Conservation (phyloP, 2,888 invertebrate genomes). For the Sarcophaga carnaria region DNA sequence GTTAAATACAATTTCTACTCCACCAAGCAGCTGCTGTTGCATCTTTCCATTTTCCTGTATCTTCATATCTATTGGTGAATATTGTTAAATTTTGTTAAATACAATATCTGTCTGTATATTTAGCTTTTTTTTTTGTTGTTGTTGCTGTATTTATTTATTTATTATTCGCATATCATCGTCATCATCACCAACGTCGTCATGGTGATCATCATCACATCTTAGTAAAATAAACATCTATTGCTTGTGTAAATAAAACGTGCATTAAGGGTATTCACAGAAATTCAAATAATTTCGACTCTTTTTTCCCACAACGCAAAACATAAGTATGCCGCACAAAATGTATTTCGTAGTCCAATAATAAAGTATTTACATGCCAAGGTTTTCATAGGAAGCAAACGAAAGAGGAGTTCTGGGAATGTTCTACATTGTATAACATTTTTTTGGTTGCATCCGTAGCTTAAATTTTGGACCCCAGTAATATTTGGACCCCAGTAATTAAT, state of each 20-base stretch:
- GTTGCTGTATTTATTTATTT: conserved; percentile 55
- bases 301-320: too few relatives aligned
- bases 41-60: background rate
- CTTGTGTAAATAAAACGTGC: conserved; percentile 14
- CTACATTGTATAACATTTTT: too few relatives aligned
- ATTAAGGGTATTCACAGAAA: conserved; percentile 29
- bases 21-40: background rate
- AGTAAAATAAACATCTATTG: conserved; percentile 35
- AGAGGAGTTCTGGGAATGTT: too few relatives aligned
- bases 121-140: conserved; percentile 4
- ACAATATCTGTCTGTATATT: background rate
- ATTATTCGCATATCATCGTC: conserved; percentile 61
- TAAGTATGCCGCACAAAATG: too few relatives aligned
- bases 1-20: background rate
- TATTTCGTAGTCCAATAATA: too few relatives aligned
- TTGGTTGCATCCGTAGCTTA: too few relatives aligned
- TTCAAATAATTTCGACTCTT: background rate
- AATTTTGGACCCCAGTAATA: too few relatives aligned
- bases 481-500: too few relatives aligned
- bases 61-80: background rate
- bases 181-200: conserved; percentile 28
- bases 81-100: conserved; percentile 19
- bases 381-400: too few relatives aligned
- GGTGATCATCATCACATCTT: conserved; percentile 34
- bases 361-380: too few relatives aligned